Base-by-base conservation (phyloP, 2,113 vertebrate genomes). In the Conger conger region DNA sequence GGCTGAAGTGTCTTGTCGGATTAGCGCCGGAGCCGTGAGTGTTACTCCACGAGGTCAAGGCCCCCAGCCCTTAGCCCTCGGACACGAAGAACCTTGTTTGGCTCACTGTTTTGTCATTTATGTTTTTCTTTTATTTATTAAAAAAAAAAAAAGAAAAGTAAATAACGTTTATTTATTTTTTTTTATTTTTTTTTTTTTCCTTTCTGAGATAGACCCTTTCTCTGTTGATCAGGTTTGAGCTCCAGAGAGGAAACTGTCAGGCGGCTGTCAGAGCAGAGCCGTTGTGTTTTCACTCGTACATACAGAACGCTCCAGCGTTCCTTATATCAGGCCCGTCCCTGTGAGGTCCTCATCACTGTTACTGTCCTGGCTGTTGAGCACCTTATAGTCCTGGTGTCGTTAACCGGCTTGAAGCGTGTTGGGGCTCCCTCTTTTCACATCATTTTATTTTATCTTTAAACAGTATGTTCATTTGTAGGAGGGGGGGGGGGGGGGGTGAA, bases 71-170 rank as follows among this genome's bases (percentile, higher is more conserved):
- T 79, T 33, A 86, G 83, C 90, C 92, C 88, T 90, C 82, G 92
- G 92, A 91, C 90, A 91, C 87, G 42, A 90, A 91, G 92, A 93
- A 92, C 92, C 93, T 93, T 93, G 91, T 90, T 91, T 30, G 38
- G n/a, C 57, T 81, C 77, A 76, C 83, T 68, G 50, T 88, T 87
- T 87, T 82, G 79, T 86, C 38, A 40, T 82, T 91, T 85, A 84
- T 82, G 83, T 33, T 84, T 86, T 87, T 89, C 84, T 85, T 45
- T 36, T 88, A 83, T 87, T 88, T 88, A 88, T 78, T 54, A 88
- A 82, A 86, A 83, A 88, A 86, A 87, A 81, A n/a, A n/a, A n/a
- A n/a, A n/a, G n/a, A n/a, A n/a, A n/a, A n/a, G n/a, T n/a, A n/a
- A n/a, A n/a, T n/a, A n/a, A n/a, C n/a, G n/a, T n/a, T n/a, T 3